Evolutionary conservation across 2,113 vertebrate species (phyloP), one percentile per base, ranked within the genome.

Genomic region (Mugil cephalus): DNA sequence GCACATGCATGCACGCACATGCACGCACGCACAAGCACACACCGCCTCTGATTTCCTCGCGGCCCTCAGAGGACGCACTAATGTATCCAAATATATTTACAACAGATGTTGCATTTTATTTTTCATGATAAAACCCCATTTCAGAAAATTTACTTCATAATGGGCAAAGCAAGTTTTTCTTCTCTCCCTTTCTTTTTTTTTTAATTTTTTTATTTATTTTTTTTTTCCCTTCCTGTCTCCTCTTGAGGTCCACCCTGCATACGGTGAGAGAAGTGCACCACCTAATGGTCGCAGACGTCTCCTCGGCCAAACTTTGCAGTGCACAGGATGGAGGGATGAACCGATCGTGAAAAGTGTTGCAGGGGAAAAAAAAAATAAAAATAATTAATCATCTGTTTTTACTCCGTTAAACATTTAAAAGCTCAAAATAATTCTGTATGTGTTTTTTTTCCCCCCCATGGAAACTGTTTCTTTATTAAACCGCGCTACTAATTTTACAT

Each of bases 71-170:
- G 92, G 91, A 94, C 89, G 90, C 81, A 91, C 92, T 94, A 92
- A 94, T 94, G 92, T 93, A 93, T 93, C 93, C 92, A 92, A 94
- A 95, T 94, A 94, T 94, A 94, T 94, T 92, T 93, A 89, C 90
- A 92, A 89, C 94, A 95, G 92, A 93, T 94, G 93, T 94, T 94
- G 90, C 91, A 92, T 94, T 94, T 93, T 93, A 94, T 94, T 93
- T 93, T 94, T 94, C 93, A 93, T 93, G 93, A 94, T 92, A 91
- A 93, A 94, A 94, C 88, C 85, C 86, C 90, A 94, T 93, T 94
- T 94, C 87, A 90, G 89, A 88, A 92, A 92, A 92, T 93, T 87
- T 89, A 92, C 90, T 93, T 91, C 83, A 92, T 90, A 86, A 91
- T 88, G 88, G 83, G 85, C 82, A 80, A 74, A 83, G 83, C 76